Evolutionary conservation across 2,113 vertebrate species (phyloP), one percentile per base, ranked within the genome.

Genomic region (Salvelinus fontinalis): DNA sequence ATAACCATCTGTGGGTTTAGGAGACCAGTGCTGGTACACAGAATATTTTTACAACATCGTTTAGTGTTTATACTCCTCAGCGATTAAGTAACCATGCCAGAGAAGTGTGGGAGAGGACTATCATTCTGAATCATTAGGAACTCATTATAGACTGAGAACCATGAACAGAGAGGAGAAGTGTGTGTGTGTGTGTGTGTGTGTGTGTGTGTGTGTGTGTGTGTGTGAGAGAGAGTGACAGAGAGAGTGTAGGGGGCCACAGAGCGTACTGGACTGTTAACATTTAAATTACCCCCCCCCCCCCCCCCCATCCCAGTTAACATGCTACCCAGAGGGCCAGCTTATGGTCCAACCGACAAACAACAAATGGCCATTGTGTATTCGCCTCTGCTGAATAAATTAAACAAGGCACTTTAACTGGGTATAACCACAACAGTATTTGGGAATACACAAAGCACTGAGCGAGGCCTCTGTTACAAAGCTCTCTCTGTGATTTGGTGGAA

Each of bases 381-480:
- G 79, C 31, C 75, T 24, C 77, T 79, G 76, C 87, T 81, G 83
- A 87, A 84, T 79, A 65, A 87, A 89, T 72, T 18, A 83, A 87
- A 86, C 70, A 70, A 84, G 73, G 79, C 59, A 72, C 80, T 84
- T 79, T 74, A 80, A 5, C 77, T 79, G 79, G 70, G 60, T 18
- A 16, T 11, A 74, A 89, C 71, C 81, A 77, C 2, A 73, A 39
- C 86, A 91, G 91, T 90, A 76, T 77, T 24, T n/a, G 27, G 70
- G 81, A 81, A 69, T 0, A 27, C 3, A 62, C 83, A 87, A 77
- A 85, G 72, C 80, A 18, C 16, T 18, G 51, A 7, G 76, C 73
- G 81, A 67, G 39, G 73, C 64, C 80, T 18, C 73, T 5, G 75
- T 71, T 87, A 93, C 92, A 94, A 93, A 91, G 91, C 83, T 0